A percentile compares a stretch with the other conserved stretches of the same genome.
Conservation (phyloP, 2,797 vertebrate genomes). For the Tadarida brasiliensis region DNA sequence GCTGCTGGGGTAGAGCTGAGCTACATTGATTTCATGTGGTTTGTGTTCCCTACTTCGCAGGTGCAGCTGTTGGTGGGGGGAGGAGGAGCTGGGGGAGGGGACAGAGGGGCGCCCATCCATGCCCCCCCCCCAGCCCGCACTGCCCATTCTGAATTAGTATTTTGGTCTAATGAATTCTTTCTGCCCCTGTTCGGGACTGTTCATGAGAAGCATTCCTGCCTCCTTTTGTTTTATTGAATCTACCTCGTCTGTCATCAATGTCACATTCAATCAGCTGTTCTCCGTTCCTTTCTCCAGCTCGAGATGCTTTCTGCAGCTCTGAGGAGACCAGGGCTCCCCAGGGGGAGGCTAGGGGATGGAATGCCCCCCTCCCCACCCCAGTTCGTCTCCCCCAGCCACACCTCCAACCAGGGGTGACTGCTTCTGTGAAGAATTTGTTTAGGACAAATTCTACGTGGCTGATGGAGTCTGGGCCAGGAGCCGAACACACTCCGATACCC, state of each 20-base stretch:
- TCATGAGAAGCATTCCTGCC: neutral
- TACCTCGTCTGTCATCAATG: neutral
- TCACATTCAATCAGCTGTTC: neutral
- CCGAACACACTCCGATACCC: neutral
- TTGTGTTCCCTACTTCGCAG: neutral
- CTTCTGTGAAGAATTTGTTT: neutral
- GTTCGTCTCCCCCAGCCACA: neutral
- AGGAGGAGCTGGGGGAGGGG: rapidly evolving
- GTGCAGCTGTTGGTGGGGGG: rapidly evolving
- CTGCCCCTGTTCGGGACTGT: neutral
- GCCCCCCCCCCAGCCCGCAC: neutral
- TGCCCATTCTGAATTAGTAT: neutral
- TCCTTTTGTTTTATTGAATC: neutral
- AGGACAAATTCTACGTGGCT: neutral
- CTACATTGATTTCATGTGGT: neutral
- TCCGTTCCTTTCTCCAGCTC: neutral
- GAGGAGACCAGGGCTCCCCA: neutral
- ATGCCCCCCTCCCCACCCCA: rapidly evolving
- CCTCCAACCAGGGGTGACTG: neutral
- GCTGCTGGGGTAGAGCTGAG: neutral
- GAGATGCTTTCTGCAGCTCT: neutral
- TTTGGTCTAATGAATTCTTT: neutral
- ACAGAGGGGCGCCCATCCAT: rapidly evolving
- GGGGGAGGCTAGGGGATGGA: neutral
- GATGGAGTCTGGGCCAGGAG: neutral